Evolutionary conservation across 35 echinoderm and acorn worm genomes (phyloP).

Genomic region (Hemicentrotus pulcherrimus): DNA sequence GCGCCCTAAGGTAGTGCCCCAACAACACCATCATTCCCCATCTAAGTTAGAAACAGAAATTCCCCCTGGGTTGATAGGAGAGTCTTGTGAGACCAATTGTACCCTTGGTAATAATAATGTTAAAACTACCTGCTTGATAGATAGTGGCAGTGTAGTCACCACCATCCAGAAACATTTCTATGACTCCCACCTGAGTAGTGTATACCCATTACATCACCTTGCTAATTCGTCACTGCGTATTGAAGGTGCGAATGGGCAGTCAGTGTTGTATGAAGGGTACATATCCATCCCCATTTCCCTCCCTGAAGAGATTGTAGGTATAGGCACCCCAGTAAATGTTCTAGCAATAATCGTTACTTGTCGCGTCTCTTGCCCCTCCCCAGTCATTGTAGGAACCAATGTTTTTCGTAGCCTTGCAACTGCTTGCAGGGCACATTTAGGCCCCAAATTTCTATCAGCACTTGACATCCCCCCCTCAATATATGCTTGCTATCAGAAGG

Average conservation of each 20-base stretch:
- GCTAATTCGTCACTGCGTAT: not conserved
- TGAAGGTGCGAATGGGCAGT: slow-evolving; percentile 36
- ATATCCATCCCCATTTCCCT: not conserved
- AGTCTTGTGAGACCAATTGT: not conserved
- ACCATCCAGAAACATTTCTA: not conserved
- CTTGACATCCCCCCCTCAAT: not conserved
- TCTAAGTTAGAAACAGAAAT: not conserved
- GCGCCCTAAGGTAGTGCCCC: not conserved
- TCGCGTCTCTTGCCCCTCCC: slow-evolving; percentile 2
- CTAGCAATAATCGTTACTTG: not conserved
- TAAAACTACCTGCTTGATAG: not conserved
- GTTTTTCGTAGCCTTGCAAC: not conserved
- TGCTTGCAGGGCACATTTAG: not conserved
- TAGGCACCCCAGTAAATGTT: not conserved
- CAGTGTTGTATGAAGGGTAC: not conserved
- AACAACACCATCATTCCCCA: too few relatives aligned
- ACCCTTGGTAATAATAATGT: not conserved
- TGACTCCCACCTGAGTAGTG: not conserved
- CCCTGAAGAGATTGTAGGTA: not conserved
- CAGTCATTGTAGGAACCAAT: not conserved
- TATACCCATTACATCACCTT: not conserved
- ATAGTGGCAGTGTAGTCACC: slow-evolving; percentile 38
- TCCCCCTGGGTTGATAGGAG: not conserved
- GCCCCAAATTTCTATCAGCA: not conserved
- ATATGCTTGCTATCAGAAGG: slow-evolving; percentile 14